Percentiles rank a stretch among this genome's conserved stretches.
These are phyloP conservation scores for Calliphora vicina DNA, from an alignment of 1,140 invertebrate genomes.

Conservation along the genomic window DNA sequence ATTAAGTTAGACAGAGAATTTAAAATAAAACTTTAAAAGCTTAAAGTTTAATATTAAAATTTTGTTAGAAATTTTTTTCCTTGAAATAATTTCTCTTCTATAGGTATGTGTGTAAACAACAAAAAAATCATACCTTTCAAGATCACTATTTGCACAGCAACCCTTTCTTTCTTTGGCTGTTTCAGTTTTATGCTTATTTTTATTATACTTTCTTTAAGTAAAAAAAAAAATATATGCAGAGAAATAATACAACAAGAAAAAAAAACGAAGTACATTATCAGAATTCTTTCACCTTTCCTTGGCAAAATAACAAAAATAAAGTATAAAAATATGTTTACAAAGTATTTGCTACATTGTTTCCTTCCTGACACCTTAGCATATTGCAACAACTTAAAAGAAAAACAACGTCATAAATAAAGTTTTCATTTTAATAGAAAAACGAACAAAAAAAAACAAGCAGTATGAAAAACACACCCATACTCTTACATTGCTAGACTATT, in stretches of 20 bases:
- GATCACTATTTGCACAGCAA: not conserved
- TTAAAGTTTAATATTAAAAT: too few species aligned
- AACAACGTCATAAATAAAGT: conserved; percentile 32
- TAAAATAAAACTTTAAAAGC: too few species aligned
- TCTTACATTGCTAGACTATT: not conserved
- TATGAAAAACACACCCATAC: conserved; percentile 11
- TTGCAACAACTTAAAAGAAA: conserved; percentile 24
- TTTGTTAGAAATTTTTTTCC: too few species aligned
- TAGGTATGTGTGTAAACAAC: too few species aligned
- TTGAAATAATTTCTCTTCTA: too few species aligned
- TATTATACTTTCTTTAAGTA: too few species aligned
- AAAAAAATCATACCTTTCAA: not conserved
- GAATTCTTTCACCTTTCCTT: conserved; percentile 7
- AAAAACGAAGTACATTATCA: not conserved
- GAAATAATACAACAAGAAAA: not conserved
- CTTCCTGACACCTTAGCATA: conserved; percentile 33
- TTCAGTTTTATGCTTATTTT: not conserved
- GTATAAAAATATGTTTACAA: conserved; percentile 27
- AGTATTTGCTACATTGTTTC: conserved; percentile 32
- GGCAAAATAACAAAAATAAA: not conserved
- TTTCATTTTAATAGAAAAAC: conserved; percentile 29
- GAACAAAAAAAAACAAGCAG: not conserved
- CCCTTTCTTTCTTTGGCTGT: not conserved
- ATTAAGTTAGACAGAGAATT: too few species aligned
- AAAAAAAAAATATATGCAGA: too few species aligned